Evolutionary conservation across 2,888 invertebrate species (phyloP).

Genomic region (Leucoma salicis): DNA sequence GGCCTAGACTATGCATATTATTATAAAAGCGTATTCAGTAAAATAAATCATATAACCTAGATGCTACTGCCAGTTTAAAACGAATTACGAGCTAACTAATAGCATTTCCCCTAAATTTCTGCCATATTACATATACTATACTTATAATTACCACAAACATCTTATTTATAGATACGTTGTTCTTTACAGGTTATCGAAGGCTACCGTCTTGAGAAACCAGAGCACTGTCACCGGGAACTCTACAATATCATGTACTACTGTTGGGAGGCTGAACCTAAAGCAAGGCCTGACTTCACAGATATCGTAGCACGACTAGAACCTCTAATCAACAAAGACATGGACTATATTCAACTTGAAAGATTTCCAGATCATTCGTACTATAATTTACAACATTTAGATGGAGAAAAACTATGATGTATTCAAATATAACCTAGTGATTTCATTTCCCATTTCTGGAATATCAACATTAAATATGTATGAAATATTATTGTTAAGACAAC

Average conservation of each 20-base stretch:
- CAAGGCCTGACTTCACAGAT: slow-evolving; percentile 92
- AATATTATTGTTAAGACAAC: too few relatives aligned
- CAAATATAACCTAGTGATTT: too few relatives aligned
- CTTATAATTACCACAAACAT: too few relatives aligned
- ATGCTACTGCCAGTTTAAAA: too few relatives aligned
- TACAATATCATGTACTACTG: slow-evolving; percentile 98
- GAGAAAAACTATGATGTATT: slow-evolving; percentile 84
- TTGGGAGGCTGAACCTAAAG: slow-evolving; percentile 93
- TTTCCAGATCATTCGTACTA: slow-evolving; percentile 97
- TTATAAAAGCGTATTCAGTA: too few relatives aligned
- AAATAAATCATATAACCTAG: too few relatives aligned
- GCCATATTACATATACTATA: too few relatives aligned
- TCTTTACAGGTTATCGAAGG: slow-evolving; percentile 90
- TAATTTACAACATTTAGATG: slow-evolving; percentile 92
- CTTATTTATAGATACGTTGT: background rate
- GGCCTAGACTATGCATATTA: too few relatives aligned
- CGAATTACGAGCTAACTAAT: too few relatives aligned
- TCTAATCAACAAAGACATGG: slow-evolving; percentile 93
- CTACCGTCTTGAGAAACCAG: slow-evolving; percentile 94
- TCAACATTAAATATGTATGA: too few relatives aligned
- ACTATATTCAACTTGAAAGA: slow-evolving; percentile 95
- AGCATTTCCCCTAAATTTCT: too few relatives aligned
- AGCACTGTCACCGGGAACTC: slow-evolving; percentile 94
- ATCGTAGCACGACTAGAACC: slow-evolving; percentile 91
- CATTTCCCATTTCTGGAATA: too few relatives aligned